Conservation (phyloP, 2,113 vertebrate species). For the Pterophyllum scalare region DNA sequence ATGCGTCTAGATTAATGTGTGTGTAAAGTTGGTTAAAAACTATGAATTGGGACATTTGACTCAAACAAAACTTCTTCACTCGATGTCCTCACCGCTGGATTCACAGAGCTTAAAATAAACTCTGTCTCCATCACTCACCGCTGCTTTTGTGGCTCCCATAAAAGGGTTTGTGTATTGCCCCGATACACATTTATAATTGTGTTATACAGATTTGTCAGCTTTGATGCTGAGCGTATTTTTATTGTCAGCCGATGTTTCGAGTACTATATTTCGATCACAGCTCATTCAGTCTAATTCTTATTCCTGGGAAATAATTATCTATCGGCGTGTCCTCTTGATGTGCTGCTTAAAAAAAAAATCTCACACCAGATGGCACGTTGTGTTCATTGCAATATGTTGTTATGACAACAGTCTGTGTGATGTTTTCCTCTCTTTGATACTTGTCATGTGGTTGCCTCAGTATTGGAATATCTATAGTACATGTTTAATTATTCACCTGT, state of each 20-base stretch:
- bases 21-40: slow-evolving; percentile 35
- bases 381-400: slow-evolving; percentile 81
- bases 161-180: background rate
- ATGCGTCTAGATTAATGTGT: slow-evolving; percentile 25
- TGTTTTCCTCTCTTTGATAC: slow-evolving; percentile 74
- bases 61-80: slow-evolving; percentile 44
- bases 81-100: slow-evolving; percentile 10
- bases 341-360: slow-evolving; percentile 67
- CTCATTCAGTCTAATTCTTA: slow-evolving; percentile 55
- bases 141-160: background rate
- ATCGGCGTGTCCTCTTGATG: slow-evolving; percentile 70
- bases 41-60: slow-evolving; percentile 57
- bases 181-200: background rate
- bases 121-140: background rate
- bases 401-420: slow-evolving; percentile 81
- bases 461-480: slow-evolving; percentile 35
- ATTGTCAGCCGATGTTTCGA: background rate
- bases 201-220: background rate
- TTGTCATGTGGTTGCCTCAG: slow-evolving; percentile 63
- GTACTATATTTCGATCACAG: background rate
- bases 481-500: slow-evolving; percentile 31
- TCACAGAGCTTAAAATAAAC: slow-evolving; percentile 10
- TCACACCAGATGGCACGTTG: slow-evolving; percentile 77
- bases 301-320: slow-evolving; percentile 74
- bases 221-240: background rate